A percentile compares a stretch with the other conserved stretches of the same genome.
phyloP scores from a whole-genome alignment of 1,140 invertebrate species.

The Aphaenogaster floridana region DNA sequence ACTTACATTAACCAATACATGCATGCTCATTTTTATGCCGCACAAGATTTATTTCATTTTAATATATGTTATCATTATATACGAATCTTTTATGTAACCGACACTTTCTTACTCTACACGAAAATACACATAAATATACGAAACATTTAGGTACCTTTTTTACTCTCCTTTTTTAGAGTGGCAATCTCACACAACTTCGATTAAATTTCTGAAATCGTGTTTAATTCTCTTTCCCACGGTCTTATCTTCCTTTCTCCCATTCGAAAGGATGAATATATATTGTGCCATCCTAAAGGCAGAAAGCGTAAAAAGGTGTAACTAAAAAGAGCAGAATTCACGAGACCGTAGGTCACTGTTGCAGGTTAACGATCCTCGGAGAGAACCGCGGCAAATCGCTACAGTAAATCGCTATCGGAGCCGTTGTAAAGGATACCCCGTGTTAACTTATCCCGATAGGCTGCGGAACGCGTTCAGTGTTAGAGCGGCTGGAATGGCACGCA shows the following conservation, averaged over 20 bases:
- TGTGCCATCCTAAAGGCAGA: neutral
- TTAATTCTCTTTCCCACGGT: neutral
- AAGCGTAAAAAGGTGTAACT: slow-evolving; percentile 32
- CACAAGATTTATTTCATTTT: slow-evolving; percentile 8
- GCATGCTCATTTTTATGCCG: neutral
- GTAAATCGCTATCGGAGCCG: slow-evolving; percentile 58
- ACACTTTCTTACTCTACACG: neutral
- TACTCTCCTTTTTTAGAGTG: neutral
- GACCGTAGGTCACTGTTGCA: slow-evolving; percentile 34
- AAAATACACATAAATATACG: slow-evolving; percentile 11
- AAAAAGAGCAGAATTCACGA: slow-evolving; percentile 28
- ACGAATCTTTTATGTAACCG: neutral
- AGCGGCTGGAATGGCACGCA: slow-evolving; percentile 61
- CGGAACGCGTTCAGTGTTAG: slow-evolving; percentile 62
- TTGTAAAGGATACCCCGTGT: slow-evolving; percentile 49
- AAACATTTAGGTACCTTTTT: neutral
- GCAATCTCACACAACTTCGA: neutral
- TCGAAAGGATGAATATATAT: slow-evolving; percentile 20
- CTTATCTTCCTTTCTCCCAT: neutral
- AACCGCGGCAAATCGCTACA: slow-evolving; percentile 57
- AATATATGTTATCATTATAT: neutral
- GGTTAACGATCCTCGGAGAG: slow-evolving; percentile 51
- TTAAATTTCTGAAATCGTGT: neutral
- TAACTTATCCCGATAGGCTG: slow-evolving; percentile 66
- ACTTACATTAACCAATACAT: neutral